Evolutionary conservation across 2,888 invertebrate species (phyloP).

Genomic region (Ectemnius cavifrons): DNA sequence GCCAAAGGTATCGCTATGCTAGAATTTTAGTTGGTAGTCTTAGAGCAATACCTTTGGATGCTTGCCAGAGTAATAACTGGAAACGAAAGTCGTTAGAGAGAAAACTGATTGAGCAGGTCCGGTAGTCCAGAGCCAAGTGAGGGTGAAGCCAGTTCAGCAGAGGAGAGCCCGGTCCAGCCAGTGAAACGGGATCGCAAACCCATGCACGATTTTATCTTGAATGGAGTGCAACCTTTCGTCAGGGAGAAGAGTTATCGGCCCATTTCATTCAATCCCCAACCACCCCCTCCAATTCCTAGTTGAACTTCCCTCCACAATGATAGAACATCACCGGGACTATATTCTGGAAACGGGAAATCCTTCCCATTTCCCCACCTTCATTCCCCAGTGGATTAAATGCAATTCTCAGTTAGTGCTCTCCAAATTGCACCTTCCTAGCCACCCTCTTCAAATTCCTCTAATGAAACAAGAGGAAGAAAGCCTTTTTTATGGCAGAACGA

Average conservation of each 20-base stretch:
- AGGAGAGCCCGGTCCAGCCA: constrained; percentile 65
- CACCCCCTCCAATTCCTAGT: constrained; percentile 60
- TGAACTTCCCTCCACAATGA: constrained; percentile 15
- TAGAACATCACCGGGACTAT: background rate
- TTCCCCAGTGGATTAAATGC: background rate
- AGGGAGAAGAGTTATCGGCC: constrained; percentile 77
- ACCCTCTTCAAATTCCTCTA: background rate
- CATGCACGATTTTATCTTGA: constrained; percentile 64
- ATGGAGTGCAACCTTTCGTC: constrained; percentile 74
- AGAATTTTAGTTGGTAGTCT: too few species aligned
- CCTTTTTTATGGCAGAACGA: too few species aligned
- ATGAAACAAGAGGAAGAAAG: background rate
- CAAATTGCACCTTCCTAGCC: too few species aligned
- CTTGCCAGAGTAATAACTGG: constrained; percentile 8
- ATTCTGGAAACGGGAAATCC: too few species aligned
- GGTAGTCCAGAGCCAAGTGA: constrained; percentile 68
- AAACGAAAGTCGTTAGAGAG: constrained; percentile 48
- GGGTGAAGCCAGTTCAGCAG: constrained; percentile 64
- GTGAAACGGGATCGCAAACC: constrained; percentile 62
- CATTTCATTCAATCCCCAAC: constrained; percentile 77
- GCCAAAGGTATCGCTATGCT: background rate
- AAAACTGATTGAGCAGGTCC: constrained; percentile 66
- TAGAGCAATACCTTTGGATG: too few species aligned
- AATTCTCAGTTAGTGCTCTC: too few species aligned
- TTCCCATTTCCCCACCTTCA: background rate